Percentiles rank a stretch among this genome's conserved stretches.
These are phyloP conservation scores for Pitangus sulphuratus DNA, from an alignment of 2,797 vertebrate genomes.

Conservation along the genomic window DNA sequence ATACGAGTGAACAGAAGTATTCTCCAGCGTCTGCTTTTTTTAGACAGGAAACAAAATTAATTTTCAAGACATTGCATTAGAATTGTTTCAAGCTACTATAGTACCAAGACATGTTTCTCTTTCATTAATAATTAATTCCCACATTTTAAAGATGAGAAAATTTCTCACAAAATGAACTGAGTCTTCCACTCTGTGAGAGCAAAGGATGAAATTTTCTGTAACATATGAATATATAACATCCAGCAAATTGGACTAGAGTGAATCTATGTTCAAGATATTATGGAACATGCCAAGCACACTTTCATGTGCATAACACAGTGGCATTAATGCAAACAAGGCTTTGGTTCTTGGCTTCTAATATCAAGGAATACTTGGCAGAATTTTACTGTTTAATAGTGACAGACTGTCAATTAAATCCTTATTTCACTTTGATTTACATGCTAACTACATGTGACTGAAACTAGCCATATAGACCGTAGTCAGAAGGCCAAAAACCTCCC, in stretches of 20 bases:
- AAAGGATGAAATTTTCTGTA: neutral
- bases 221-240: neutral
- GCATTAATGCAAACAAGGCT: neutral
- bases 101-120: neutral
- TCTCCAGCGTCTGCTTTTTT: neutral
- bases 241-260: neutral
- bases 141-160: conserved; percentile 6
- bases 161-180: neutral
- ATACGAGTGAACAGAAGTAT: neutral
- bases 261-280: neutral
- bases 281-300: neutral
- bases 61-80: neutral
- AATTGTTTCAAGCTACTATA: conserved; percentile 8
- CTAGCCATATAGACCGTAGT: neutral
- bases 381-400: neutral
- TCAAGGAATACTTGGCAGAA: neutral
- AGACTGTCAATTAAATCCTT: neutral
- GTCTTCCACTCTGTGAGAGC: neutral
- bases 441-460: neutral
- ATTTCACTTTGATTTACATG: neutral
- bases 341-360: neutral
- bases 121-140: conserved; percentile 17
- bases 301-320: neutral
- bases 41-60: conserved; percentile 2
- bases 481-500: neutral